phyloP scores from a whole-genome alignment of 2,888 invertebrate genomes.

The Pseudococcus longispinus region DNA sequence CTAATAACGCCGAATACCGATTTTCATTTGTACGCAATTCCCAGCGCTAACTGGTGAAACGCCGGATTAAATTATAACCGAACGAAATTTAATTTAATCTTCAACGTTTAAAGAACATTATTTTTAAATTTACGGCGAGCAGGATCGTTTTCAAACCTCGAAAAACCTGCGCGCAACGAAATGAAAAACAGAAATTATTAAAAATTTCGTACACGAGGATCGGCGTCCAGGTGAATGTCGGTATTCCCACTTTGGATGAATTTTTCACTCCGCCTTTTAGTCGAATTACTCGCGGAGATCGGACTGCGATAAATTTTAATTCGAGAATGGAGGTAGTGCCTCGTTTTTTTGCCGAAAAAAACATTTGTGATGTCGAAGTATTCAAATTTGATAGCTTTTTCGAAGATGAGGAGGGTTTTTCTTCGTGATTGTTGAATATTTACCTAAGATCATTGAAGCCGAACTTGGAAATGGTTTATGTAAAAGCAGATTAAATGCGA shows the following conservation, averaged over 20 bases:
- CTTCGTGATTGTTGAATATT: neutral
- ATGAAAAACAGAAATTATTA: constrained; percentile 14
- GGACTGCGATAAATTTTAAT: neutral
- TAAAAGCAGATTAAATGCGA: neutral
- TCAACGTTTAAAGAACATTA: constrained; percentile 32
- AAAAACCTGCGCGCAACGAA: neutral
- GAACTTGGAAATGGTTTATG: neutral
- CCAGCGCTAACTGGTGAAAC: constrained; percentile 28
- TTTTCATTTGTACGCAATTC: constrained; percentile 35
- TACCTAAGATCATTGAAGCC: neutral
- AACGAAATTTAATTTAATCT: constrained; percentile 39
- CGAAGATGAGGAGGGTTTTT: neutral
- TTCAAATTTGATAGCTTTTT: neutral
- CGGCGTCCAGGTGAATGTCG: neutral
- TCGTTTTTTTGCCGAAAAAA: neutral
- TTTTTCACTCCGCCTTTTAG: neutral
- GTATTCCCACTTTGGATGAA: neutral
- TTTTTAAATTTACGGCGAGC: neutral
- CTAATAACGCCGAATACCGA: constrained; percentile 38
- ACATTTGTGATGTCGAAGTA: neutral
- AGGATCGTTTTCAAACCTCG: neutral
- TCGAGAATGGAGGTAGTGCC: neutral
- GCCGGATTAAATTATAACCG: constrained; percentile 33
- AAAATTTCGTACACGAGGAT: neutral
- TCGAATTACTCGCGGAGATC: neutral